phyloP scores from a whole-genome alignment of 2,888 invertebrate genomes.

The Leucoma salicis region DNA sequence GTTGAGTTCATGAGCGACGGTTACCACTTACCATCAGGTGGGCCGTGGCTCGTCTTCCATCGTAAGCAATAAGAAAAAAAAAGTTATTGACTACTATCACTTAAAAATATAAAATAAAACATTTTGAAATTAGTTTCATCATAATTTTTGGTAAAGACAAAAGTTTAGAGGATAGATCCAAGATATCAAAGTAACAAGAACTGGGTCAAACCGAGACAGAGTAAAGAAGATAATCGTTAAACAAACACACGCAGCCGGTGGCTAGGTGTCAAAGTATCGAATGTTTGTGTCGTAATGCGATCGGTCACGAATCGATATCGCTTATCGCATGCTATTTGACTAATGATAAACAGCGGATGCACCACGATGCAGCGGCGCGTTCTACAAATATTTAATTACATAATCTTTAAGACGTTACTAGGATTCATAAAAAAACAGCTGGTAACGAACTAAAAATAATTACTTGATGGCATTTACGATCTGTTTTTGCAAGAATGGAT shows the following conservation, averaged over 20 bases:
- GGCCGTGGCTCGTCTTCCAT: no score
- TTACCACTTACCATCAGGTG: no score
- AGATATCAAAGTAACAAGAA: slow-evolving; percentile 35
- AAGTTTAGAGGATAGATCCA: no score
- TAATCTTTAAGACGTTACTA: slow-evolving; percentile 20
- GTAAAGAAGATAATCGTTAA: slow-evolving; percentile 48
- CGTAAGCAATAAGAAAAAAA: no score
- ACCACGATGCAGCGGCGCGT: slow-evolving; percentile 62
- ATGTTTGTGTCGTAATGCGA: slow-evolving; percentile 66
- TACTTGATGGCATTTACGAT: background rate
- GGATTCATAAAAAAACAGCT: slow-evolving; percentile 2
- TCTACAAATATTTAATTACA: slow-evolving; percentile 61
- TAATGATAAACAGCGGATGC: slow-evolving; percentile 64
- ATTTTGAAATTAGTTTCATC: no score
- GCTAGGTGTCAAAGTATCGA: slow-evolving; percentile 65
- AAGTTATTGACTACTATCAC: no score
- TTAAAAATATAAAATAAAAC: no score
- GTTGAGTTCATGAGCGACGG: no score
- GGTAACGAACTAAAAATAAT: background rate
- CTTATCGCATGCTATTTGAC: slow-evolving; percentile 63
- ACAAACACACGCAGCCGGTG: slow-evolving; percentile 55
- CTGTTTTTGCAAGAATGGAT: no score
- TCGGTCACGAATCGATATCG: slow-evolving; percentile 69
- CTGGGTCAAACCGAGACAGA: slow-evolving; percentile 53
- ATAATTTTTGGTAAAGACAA: no score